Evolutionary conservation across 2,888 invertebrate genomes (phyloP).

Genomic region (Tinea pellionella): DNA sequence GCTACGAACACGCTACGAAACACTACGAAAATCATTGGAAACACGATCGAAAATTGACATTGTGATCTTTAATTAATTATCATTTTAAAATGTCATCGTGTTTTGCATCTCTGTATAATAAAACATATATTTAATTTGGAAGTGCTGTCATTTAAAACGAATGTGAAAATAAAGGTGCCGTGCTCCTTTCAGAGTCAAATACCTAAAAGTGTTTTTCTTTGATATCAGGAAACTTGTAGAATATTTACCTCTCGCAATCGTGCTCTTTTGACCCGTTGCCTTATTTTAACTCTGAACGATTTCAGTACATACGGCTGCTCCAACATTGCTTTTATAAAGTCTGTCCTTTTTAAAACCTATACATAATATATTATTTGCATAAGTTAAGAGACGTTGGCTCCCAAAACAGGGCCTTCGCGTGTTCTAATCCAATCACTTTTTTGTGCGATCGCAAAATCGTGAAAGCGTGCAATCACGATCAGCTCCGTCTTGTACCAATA

Average conservation of each 20-base stretch:
- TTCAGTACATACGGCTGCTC: conserved; percentile 42
- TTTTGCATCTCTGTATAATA: too few species aligned
- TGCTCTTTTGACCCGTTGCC: conserved; percentile 26
- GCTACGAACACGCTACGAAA: too few species aligned
- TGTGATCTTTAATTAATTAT: not conserved
- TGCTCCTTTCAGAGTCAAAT: not conserved
- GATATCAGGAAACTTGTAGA: not conserved
- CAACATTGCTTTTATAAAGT: conserved; percentile 49
- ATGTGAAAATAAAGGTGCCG: not conserved
- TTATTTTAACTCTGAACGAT: conserved; percentile 33
- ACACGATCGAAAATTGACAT: not conserved
- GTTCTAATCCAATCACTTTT: conserved; percentile 11
- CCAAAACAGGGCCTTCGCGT: too few species aligned
- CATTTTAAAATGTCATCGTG: too few species aligned
- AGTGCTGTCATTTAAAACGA: too few species aligned
- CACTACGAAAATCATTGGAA: too few species aligned
- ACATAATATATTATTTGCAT: conserved; percentile 13
- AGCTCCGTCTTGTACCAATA: too few species aligned
- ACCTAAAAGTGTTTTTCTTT: not conserved
- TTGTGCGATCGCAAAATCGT: too few species aligned
- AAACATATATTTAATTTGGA: too few species aligned
- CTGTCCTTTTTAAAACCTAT: conserved; percentile 48
- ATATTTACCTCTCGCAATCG: conserved; percentile 35
- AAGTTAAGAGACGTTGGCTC: conserved; percentile 8
- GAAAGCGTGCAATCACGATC: too few species aligned